Evolutionary conservation across 2,888 invertebrate species (phyloP).

Genomic region (Amblyjoppa proteus): DNA sequence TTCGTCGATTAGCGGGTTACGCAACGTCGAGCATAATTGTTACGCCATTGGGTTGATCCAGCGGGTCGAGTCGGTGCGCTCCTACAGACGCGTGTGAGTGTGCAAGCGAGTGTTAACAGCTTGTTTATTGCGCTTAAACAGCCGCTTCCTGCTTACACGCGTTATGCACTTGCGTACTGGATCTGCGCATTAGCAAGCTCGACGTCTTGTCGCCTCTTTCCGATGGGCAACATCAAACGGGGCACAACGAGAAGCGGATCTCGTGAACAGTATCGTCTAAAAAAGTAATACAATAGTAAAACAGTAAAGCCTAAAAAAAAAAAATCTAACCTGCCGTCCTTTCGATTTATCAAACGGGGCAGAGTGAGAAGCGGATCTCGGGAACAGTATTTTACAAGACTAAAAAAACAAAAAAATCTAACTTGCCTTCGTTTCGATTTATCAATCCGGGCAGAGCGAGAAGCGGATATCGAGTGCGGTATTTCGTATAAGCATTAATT

Average conservation of each 20-base stretch:
- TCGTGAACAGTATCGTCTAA: background rate
- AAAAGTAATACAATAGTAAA: too few species aligned
- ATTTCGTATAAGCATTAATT: too few species aligned
- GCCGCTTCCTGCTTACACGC: constrained; percentile 80
- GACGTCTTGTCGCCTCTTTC: constrained; percentile 39
- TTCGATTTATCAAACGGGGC: constrained; percentile 13
- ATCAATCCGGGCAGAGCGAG: background rate
- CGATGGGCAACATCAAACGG: constrained; percentile 32
- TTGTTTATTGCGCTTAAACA: constrained; percentile 82
- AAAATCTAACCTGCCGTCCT: too few species aligned
- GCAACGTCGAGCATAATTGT: constrained; percentile 64
- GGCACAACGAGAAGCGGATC: background rate
- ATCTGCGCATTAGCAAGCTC: constrained; percentile 38
- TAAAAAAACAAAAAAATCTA: too few species aligned
- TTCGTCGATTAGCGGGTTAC: constrained; percentile 39
- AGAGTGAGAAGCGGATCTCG: background rate
- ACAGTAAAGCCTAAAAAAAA: background rate
- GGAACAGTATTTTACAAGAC: too few species aligned
- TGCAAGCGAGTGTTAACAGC: constrained; percentile 67
- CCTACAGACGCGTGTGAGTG: constrained; percentile 15
- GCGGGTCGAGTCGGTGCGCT: constrained; percentile 42
- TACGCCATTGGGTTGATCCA: constrained; percentile 70
- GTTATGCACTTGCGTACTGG: constrained; percentile 70
- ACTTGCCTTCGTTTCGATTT: too few species aligned
- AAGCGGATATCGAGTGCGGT: background rate